Base-by-base conservation (phyloP, 1,140 invertebrate species). In the Leptopilina clavipes region DNA sequence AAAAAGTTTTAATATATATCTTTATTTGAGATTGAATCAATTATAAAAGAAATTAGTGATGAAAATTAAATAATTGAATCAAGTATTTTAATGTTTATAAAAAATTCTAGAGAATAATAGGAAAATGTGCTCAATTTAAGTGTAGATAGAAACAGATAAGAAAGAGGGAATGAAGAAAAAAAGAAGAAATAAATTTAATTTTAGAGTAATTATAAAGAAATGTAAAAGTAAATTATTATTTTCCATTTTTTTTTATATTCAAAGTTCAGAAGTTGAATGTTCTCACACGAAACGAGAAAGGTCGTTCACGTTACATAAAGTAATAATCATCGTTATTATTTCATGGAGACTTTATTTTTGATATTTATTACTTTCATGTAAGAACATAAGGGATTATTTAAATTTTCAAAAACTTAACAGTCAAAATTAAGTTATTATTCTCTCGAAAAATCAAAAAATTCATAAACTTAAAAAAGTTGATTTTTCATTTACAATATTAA, bases 231-330 rank as follows among this genome's bases (percentile, higher is more conserved):
- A 48, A n/a, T 14, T 0, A 44, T 44, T 5, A n/a, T n/a, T 48
- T 48, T 48, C 3, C 2, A 52, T 17, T 52, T 17, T 52, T 52
- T n/a, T 17, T n/a, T 52, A 52, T 40, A 40, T 52, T 17, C n/a
- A 52, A 52, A 52, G 48, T n/a, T 52, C n/a, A 52, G 48, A 52
- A 52, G 48, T 52, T 52, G 48, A 52, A 52, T 17, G 48, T 17
- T n/a, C 48, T 52, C 17, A 7, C n/a, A 52, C n/a, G n/a, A 52
- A 17, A 17, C 14, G n/a, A n/a, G 48, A 52, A 52, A 52, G 48
- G 48, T 52, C 48, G 17, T 52, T 52, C n/a, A 52, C 48, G 48
- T 17, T 52, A 17, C 14, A 52, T 52, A 17, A 52, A 52, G n/a
- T 52, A 17, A 52, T 52, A 52, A 52, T 17, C n/a, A n/a, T 17